phyloP scores from a whole-genome alignment of 2,797 vertebrate species.

The Sebastolobus altivelis region DNA sequence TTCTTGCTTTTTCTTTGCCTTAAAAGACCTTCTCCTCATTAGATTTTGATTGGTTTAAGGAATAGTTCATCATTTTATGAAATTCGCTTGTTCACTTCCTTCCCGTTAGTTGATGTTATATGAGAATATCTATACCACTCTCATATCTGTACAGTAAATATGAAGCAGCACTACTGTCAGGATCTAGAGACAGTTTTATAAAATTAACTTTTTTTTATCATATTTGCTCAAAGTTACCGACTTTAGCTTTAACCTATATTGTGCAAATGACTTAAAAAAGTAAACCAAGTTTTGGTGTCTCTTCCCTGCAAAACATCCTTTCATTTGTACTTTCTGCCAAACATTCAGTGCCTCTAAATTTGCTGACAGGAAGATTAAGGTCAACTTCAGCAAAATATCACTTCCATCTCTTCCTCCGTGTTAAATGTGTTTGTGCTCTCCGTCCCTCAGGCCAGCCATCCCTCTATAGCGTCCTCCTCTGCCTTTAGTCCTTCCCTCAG shows the following conservation, averaged over 20 bases:
- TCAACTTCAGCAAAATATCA: neutral
- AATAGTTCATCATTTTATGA: neutral
- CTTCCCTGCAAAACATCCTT: neutral
- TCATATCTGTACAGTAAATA: neutral
- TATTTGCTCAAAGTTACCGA: too few species aligned
- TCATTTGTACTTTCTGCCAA: neutral
- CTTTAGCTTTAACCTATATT: neutral
- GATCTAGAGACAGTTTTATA: too few species aligned
- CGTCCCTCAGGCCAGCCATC: constrained; percentile 87
- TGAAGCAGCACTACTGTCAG: too few species aligned
- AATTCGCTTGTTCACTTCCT: neutral
- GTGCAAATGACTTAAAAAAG: neutral
- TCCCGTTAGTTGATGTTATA: neutral
- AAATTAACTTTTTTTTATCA: too few species aligned
- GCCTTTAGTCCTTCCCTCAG: constrained; percentile 89
- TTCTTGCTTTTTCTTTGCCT: neutral
- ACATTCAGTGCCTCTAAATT: neutral
- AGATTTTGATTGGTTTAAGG: neutral
- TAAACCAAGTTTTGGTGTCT: neutral
- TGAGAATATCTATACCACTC: neutral
- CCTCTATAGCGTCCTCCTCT: constrained; percentile 85
- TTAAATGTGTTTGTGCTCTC: constrained; percentile 13
- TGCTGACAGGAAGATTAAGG: neutral
- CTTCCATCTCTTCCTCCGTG: neutral
- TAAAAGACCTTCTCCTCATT: neutral